Evolutionary conservation across 2,888 invertebrate species (phyloP), one percentile per base, ranked within the genome.

Genomic region (Drosophila monieri): DNA sequence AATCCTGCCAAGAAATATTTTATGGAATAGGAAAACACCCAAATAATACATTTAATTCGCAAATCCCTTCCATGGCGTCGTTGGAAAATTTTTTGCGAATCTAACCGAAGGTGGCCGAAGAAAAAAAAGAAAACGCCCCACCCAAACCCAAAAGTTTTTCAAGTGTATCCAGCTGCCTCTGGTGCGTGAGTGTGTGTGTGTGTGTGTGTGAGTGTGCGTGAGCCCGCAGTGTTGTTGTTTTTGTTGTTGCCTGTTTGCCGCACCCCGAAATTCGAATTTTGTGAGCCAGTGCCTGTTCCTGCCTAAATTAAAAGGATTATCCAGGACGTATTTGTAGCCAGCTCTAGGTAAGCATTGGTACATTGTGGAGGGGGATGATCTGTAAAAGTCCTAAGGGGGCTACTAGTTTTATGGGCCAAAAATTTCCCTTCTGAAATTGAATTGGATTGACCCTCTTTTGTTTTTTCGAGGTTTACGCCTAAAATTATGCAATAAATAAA

Each of bases 101-200:
- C 35, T 67, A 46, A 32, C 62, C 60, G 61, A 62, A 51, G 64
- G 39, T 39, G 23, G 32, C 9, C 61, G 35, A 51, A 48, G 51
- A 46, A 54, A 64, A 64, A 49, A 41, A 41, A 68, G 35, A 65
- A 59, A 74, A 75, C 62, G 78, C 77, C 88, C 81, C 83, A 81
- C 80, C 88, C 85, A 79, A 76, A 47, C 52, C 52, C 61, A 59
- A 35, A 85, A 68, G 77, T 80, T 83, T 72, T 78, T 84, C 80
- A 85, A 87, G 87, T 80, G 66, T 77, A 53, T 54, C 80, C 56
- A 52, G 37, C 68, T 67, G 55, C 48, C 51, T 32, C 41, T 35
- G 39, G 56, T 65, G 65, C 32, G 54, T 54, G 65, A 27, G 54
- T 54, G 43, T 21, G 44, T 54, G 54, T 60, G 37, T 18, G 54